These are phyloP conservation scores for Ailuropoda melanoleuca DNA, from an alignment of 2,113 vertebrate genomes.

Conservation along the genomic window DNA sequence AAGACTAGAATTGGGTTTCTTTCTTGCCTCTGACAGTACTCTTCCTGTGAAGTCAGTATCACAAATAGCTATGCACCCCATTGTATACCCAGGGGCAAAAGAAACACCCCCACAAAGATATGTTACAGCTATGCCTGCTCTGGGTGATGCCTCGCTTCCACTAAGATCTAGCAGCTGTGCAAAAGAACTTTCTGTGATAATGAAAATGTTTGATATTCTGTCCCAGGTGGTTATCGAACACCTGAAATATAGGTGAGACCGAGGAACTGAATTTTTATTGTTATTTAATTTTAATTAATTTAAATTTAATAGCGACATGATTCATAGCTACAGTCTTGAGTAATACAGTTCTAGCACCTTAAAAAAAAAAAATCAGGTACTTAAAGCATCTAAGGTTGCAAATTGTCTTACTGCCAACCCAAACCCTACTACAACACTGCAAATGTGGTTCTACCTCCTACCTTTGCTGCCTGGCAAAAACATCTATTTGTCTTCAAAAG, in stretches of 20 bases:
- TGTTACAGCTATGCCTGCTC: neutral
- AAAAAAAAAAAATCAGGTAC: neutral
- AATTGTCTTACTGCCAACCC: neutral
- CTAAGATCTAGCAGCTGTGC: neutral
- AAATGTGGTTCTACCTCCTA: neutral
- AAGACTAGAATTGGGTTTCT: neutral
- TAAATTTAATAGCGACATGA: neutral
- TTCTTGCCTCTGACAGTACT: neutral
- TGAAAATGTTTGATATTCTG: neutral
- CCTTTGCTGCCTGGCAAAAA: neutral
- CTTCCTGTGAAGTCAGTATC: neutral
- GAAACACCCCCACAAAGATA: neutral
- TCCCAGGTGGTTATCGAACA: neutral
- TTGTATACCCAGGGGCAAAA: neutral
- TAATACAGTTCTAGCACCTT: neutral
- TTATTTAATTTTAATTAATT: constrained; percentile 3
- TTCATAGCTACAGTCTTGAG: neutral
- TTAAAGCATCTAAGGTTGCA: neutral
- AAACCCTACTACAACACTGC: neutral
- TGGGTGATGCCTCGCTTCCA: neutral
- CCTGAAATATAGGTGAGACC: neutral
- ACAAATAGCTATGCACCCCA: neutral
- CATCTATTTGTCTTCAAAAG: neutral
- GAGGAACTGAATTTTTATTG: neutral
- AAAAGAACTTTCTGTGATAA: neutral